A percentile compares a stretch with the other conserved stretches of the same genome.
phyloP scores from a whole-genome alignment of 2,797 vertebrate species.

The Dendrocincla fuliginosa region DNA sequence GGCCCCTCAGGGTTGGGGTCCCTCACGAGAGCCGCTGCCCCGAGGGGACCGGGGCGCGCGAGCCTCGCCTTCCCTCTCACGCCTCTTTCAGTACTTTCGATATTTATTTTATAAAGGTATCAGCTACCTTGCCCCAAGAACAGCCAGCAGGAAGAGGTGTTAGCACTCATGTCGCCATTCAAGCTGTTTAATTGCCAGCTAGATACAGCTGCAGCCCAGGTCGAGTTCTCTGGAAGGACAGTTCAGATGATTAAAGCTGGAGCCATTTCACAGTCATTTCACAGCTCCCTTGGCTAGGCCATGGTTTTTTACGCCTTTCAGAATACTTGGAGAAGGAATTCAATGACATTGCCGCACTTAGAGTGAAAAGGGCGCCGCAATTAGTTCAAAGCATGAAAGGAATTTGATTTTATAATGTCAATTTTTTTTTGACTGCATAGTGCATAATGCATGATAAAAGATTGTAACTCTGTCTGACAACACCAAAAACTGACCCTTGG shows the following conservation, averaged over 20 bases:
- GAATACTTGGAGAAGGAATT: conserved; percentile 24
- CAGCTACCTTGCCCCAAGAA: too few relatives aligned
- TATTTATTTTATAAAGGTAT: background rate
- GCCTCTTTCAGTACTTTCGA: background rate
- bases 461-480: background rate
- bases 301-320: conserved; percentile 11
- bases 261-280: conserved; percentile 5
- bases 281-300: background rate
- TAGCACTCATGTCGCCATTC: background rate
- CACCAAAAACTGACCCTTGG: background rate
- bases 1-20: too few relatives aligned
- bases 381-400: conserved; percentile 30
- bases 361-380: conserved; percentile 47
- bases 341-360: conserved; percentile 11
- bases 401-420: conserved; percentile 43
- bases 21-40: background rate
- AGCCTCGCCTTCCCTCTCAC: background rate
- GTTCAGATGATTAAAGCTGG: background rate
- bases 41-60: background rate
- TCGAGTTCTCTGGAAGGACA: background rate
- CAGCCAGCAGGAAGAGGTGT: background rate
- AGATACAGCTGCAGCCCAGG: background rate
- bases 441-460: background rate
- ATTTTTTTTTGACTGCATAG: background rate
- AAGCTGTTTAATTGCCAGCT: background rate